Base-by-base conservation (phyloP, 2,888 invertebrate genomes). In the Drosophila multiciliata region DNA sequence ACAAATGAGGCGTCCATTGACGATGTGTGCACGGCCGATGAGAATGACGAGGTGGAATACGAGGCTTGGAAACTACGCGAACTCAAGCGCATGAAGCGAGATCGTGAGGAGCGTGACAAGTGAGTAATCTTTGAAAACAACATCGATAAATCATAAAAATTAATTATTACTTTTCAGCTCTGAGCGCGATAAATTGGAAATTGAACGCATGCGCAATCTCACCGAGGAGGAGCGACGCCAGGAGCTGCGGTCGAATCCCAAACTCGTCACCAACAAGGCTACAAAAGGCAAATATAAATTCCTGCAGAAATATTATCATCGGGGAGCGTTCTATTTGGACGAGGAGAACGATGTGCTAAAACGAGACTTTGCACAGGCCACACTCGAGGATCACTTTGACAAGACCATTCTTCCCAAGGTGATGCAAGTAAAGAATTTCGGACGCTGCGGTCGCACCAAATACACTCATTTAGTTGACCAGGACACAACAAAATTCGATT, bases 391-490 rank as follows among this genome's bases (percentile, higher is more conserved):
- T 95, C 99, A 99, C 93, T 99, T 99, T 93, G 99, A 99, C 92
- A 99, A 99, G 94, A 98, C 99, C 35, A 97, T 99, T 81, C 93
- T 99, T 74, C 99, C 99, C 1, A 99, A 99, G 94, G 99, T 99
- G 83, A 99, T 99, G 99, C 99, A 99, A 95, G 99, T 99, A 50
- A 99, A 99, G 94, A 99, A 99, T 94, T 99, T 99, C 93, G 99
- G 99, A 15, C 96, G 99, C 3, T 99, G 99, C 59, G 99, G 99
- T 7, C 95, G 99, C 61, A 99, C 99, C 0, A 99, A 99, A 92
- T 99, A 99, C 93, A 99, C 99, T 0, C 99, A 99, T 94, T 94
- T 99, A 91, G 99, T 99, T 0, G 99, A 99, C 93, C 99, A 99
- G 93, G 99, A 99, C 91, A 99, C 99, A 0, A 99, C 99, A 0